A percentile compares a stretch with the other conserved stretches of the same genome.
Conservation (phyloP, 2,113 vertebrate genomes). For the Xerus inauris region DNA sequence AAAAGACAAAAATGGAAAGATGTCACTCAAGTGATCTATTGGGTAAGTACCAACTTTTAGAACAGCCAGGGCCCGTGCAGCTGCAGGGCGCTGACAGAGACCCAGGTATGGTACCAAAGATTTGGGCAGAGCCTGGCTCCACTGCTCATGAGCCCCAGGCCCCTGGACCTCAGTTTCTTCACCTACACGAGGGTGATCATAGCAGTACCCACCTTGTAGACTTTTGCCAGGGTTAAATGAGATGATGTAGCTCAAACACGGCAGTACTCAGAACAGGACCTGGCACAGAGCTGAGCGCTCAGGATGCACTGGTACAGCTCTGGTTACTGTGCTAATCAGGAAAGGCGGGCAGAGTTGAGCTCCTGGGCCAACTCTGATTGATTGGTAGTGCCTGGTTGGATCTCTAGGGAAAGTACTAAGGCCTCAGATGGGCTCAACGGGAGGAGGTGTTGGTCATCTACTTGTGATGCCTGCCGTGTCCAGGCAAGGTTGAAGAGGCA, state of each 20-base stretch:
- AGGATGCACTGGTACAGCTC: rapidly evolving
- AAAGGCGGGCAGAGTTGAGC: neutral
- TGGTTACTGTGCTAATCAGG: neutral
- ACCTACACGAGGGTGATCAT: rapidly evolving
- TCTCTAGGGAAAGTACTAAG: neutral
- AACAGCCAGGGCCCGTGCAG: neutral
- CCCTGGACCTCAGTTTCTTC: neutral
- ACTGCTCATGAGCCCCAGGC: neutral
- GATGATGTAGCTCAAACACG: rapidly evolving
- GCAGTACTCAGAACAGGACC: neutral
- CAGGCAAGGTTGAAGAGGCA: neutral
- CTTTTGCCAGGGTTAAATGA: neutral
- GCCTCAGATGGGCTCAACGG: rapidly evolving
- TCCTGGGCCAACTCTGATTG: neutral
- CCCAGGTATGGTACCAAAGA: neutral
- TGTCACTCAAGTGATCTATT: neutral
- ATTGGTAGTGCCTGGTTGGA: neutral
- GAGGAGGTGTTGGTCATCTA: neutral
- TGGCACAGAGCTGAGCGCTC: neutral
- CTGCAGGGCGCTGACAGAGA: rapidly evolving
- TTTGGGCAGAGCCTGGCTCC: neutral
- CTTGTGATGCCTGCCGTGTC: neutral
- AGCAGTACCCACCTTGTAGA: rapidly evolving
- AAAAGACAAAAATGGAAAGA: slow-evolving; percentile 62
- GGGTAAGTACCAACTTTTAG: neutral